Percentiles rank a stretch among this genome's conserved stretches.
phyloP scores from a whole-genome alignment of 2,888 invertebrate species.

The Esperia sulphurella region DNA sequence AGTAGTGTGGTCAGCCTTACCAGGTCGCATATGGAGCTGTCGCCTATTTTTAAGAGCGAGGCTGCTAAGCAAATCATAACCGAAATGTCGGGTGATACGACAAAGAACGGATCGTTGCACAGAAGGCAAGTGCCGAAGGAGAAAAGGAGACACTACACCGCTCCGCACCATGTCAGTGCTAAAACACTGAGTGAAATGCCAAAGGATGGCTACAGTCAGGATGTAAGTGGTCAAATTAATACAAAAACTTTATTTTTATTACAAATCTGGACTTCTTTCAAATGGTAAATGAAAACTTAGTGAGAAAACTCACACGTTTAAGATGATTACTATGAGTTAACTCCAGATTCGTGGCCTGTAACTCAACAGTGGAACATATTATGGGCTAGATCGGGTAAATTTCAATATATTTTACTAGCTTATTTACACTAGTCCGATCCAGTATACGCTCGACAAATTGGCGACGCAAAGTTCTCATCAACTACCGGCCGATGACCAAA shows the following conservation, averaged over 20 bases:
- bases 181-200: slow-evolving; percentile 81
- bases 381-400: too few species aligned
- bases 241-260: not conserved
- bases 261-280: too few species aligned
- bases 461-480: too few species aligned
- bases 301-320: too few species aligned
- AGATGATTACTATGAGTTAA: too few species aligned
- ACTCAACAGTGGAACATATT: too few species aligned
- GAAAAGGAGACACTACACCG: slow-evolving; percentile 92
- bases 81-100: slow-evolving; percentile 83
- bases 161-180: slow-evolving; percentile 86
- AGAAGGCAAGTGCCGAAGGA: slow-evolving; percentile 88
- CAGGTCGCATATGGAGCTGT: slow-evolving; percentile 79
- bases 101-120: slow-evolving; percentile 78
- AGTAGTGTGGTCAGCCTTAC: slow-evolving; percentile 69
- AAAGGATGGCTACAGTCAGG: slow-evolving; percentile 61
- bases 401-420: too few species aligned
- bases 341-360: too few species aligned
- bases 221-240: slow-evolving; percentile 47
- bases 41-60: slow-evolving; percentile 91
- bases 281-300: too few species aligned
- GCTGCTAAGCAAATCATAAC: slow-evolving; percentile 92
- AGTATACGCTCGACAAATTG: too few species aligned
- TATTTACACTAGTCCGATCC: too few species aligned
- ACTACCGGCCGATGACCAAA: too few species aligned